Evolutionary conservation across 2,888 invertebrate genomes (phyloP), one percentile per base, ranked within the genome.

Genomic region (Myathropa florea): DNA sequence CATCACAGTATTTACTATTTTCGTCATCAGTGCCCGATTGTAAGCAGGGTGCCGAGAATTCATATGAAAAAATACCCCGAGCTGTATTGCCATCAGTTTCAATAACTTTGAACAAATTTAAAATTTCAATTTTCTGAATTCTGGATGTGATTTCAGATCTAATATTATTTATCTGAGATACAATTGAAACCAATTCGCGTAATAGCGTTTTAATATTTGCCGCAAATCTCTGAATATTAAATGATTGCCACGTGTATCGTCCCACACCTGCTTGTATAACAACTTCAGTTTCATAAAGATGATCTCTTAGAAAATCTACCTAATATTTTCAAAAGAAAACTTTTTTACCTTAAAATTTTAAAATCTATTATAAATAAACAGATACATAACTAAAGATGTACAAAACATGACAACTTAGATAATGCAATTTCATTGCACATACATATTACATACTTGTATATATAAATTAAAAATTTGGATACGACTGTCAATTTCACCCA

Each of bases 181-280:
- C 94, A 10, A 96, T 94, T 0, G 96, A 95, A 85, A 93, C 93
- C 4, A 97, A 91, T 72, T 92, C 92, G 26, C 94, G 94, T 88
- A 95, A 94, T 9, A 95, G 91, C 30, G 94, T 93, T 67, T 93
- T 93, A 88, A 96, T 95, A 64, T 93, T 93, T 0, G 92, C 91
- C 2, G 95, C 94, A 91, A 96, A 98, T 83, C 97, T 96, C 18
- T 93, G 93, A 59, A 98, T 97, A 28, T 96, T 96, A 14, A 98
- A 93, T 0, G 97, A 97, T 85, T 96, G 96, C 98, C 98, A 98
- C 60, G 96, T 96, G 76, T 97, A 95, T 30, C 97, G 94, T 2
- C 95, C 95, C 0, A 97, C 93, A 0, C 98, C 98, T 2, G 97
- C 97, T 89, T 97, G 94, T 65, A 97, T 95, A 68, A 95, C 94